These are phyloP conservation scores for Dicycla oo DNA, from an alignment of 2,888 invertebrate genomes.

Conservation along the genomic window DNA sequence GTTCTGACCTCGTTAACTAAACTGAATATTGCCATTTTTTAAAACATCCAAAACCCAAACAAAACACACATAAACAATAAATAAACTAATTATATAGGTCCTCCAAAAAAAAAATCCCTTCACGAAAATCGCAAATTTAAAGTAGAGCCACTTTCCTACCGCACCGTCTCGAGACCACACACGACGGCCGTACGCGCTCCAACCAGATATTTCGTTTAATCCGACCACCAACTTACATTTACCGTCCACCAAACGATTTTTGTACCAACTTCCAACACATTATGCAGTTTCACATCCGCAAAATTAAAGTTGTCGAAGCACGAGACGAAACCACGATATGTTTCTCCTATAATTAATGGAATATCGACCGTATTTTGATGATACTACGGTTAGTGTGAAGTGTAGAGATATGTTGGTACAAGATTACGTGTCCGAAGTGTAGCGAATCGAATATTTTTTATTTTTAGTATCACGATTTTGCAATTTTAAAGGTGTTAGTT, in stretches of 20 bases:
- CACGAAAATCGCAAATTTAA: conserved; percentile 21
- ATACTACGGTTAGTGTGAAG: fast-evolving
- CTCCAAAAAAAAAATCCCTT: conserved; percentile 5
- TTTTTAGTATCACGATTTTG: conserved; percentile 74
- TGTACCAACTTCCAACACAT: conserved; percentile 1
- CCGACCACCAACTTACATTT: conserved; percentile 60
- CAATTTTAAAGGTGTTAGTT: conserved; percentile 74
- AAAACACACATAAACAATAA: not conserved
- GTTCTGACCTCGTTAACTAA: not conserved
- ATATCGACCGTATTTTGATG: conserved; percentile 12
- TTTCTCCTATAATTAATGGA: conserved; percentile 18
- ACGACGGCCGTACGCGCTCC: conserved; percentile 68
- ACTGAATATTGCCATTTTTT: not conserved
- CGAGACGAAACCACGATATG: conserved; percentile 48
- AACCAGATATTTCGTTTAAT: conserved; percentile 73
- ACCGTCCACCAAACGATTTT: conserved; percentile 33
- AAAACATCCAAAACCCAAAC: not conserved
- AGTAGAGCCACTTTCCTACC: conserved; percentile 65
- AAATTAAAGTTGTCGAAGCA: conserved; percentile 43
- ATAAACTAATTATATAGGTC: conserved; percentile 18
- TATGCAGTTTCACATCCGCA: conserved; percentile 55
- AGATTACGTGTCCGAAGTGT: conserved; percentile 63
- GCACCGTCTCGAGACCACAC: conserved; percentile 70
- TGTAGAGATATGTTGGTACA: conserved; percentile 36
- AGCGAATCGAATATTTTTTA: conserved; percentile 68